These are phyloP conservation scores for Botrylloides violaceus DNA, from an alignment of 23 tunicate species.

Conservation along the genomic window DNA sequence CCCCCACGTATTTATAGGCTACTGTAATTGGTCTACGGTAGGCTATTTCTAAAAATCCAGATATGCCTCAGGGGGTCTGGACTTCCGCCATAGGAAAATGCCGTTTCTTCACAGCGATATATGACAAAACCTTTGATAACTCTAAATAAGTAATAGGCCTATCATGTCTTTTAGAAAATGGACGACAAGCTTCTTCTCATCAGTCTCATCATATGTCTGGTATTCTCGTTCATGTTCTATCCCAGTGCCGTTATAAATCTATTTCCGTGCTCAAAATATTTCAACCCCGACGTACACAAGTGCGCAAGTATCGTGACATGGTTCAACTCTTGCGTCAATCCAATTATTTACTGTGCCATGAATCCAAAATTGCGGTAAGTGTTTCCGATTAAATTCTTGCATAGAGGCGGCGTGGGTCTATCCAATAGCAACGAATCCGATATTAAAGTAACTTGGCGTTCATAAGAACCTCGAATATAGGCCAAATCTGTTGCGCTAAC, in stretches of 20 bases:
- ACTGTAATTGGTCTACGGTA: background rate
- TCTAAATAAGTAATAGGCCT: no score
- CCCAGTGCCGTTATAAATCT: constrained; percentile 70
- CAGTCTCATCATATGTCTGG: constrained; percentile 59
- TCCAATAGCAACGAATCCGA: no score
- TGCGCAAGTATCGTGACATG: constrained; percentile 78
- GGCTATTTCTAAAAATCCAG: background rate
- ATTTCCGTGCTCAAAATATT: constrained; percentile 2
- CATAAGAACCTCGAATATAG: no score
- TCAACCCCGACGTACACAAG: constrained; percentile 61
- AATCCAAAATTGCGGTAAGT: constrained; percentile 41
- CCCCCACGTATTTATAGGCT: background rate
- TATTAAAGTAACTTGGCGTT: no score
- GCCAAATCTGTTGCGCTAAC: no score
- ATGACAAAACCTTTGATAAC: no score
- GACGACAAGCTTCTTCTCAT: constrained; percentile 47
- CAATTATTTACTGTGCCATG: constrained; percentile 68
- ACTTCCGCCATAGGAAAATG: background rate
- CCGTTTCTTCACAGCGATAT: no score
- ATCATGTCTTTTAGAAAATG: constrained; percentile 28
- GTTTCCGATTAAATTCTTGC: no score
- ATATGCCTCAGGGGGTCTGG: background rate
- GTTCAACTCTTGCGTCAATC: constrained; percentile 84
- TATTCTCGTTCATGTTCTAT: constrained; percentile 60
- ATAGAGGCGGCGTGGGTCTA: no score